Evolutionary conservation across 2,888 invertebrate genomes (phyloP), one percentile per base, ranked within the genome.

Genomic region (Zaprionus obscuricornis): DNA sequence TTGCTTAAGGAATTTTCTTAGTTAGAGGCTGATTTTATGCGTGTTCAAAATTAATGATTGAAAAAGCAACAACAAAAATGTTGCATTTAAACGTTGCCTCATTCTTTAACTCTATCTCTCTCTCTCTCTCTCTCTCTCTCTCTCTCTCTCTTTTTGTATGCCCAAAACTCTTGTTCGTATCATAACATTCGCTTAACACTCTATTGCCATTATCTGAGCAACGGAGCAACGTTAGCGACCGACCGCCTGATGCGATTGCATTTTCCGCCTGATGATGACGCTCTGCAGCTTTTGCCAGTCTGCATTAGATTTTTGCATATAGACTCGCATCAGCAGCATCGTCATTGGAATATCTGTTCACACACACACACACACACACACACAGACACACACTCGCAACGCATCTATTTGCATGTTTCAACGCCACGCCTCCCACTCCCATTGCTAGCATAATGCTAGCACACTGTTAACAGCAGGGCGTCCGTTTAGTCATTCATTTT

Each of bases 401-500:
- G 60, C 68, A 66, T 67, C 66, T 74, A 77, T 76, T 81, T 77
- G 74, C 71, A 76, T 77, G 24, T 36, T 24, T 14, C 46, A 36
- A 13, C 8, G 3, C 1, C 16, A 18, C 26, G 5, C 1, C 3
- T 7, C 7, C 10, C 11, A 14, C 63, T 11, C 13, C 10, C 22
- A 14, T 2, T 13, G 27, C 17, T 13, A 26, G 22, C 24, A 29
- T 40, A 42, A 42, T 54, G 31, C 4, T 7, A 22, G 5, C 5
- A 22, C 22, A 5, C 5, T 22, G 22, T 22, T 4, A 7, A 18
- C 58, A 50, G 40, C 49, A 40, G 46, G 51, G 17, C 39, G 45
- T 27, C 42, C 58, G 60, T 65, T 55, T 65, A 72, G 75, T 69
- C 72, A 77, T 81, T 77, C 76, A 81, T 81, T 77, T 81, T 65